Evolutionary conservation across 2,797 vertebrate genomes (phyloP), one percentile per base, ranked within the genome.

Genomic region (Brachyalestes nurse): DNA sequence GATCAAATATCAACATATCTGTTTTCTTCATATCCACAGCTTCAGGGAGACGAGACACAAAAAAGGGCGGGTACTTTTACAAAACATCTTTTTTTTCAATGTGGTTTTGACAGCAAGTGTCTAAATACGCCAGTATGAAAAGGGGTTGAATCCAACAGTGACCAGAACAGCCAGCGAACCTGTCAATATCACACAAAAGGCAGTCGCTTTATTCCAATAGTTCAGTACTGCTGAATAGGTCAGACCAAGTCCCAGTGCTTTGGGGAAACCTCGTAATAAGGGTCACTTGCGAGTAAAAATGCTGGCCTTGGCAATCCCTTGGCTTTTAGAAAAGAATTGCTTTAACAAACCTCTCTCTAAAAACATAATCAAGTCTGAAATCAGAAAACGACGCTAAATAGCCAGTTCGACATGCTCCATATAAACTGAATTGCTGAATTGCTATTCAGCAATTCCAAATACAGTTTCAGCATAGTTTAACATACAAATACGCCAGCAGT

Each of bases 11-110:
- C 81, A 81, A 42, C 74, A 81, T 70, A 85, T 82, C 58, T 77
- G 58, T 75, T 85, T 80, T 65, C 70, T 83, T 64, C 80, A 77
- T 77, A 83, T 81, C 71, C 78, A 77, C 55, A 86, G 88, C 89
- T 89, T 86, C 86, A 86, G 89, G 88, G 88, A 89, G 78, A 83
- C 83, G 23, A 78, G 58, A 67, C 2, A 28, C 28, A 28, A 89
- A 88, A 86, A 42, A 88, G 86, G 83, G 83, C 82, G 86, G 89
- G 83, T 92, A 88, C 72, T 78, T 88, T 93, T 93, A 91, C 91
- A 89, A 86, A 86, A 87, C 61, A 57, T 5, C 28, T 69, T 70
- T 79, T 76, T 70, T 71, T 62, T 62, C 58, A 25, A 42, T 47
- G 28, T 72, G 69, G 42, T 72, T 73, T 79, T 79, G 69, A 79